Evolutionary conservation across 2,797 vertebrate genomes (phyloP), one percentile per base, ranked within the genome.

Genomic region (Hippopotamyrus pictus): DNA sequence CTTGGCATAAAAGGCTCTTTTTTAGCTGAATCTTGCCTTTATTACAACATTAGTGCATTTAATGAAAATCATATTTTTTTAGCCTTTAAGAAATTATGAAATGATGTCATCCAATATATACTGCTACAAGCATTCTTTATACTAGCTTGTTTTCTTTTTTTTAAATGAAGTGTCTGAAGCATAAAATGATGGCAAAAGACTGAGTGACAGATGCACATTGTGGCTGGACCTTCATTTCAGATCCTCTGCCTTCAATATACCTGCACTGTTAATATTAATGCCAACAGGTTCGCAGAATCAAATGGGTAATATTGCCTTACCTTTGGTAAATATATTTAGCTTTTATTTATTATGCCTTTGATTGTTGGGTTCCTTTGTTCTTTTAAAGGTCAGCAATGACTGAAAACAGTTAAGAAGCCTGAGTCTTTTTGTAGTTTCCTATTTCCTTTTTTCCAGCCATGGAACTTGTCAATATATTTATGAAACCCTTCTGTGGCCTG

Each of bases 391-490:
- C 87, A 90, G 57, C 76, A 46, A 85, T 88, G 89, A 85, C 46
- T 90, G 87, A 88, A 90, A 90, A 83, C 87, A 90, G 89, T 88
- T 84, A 85, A 88, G 54, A 88, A 88, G 89, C 44, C 87, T 3
- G 29, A 69, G 54, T 88, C 79, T 88, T 85, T 88, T 88, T 84
- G 57, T 88, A 87, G 44, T 89, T 86, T 88, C 53, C 79, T 65
- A 33, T 89, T 51, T 69, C 86, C 86, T 83, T 88, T 69, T 84
- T 90, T 86, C 62, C 85, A 90, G 59, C 88, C 62, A 76, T 87
- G 87, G 83, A 90, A 89, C 59, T 84, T 90, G 89, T 87, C 90
- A 90, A 88, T 90, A 88, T 84, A 91, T 84, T 90, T 87, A 88
- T 87, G 88, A 91, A 91, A 88, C 88, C 87, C 69, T 88, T 69